These are phyloP conservation scores for Zaprionus africanus DNA, from an alignment of 1,140 invertebrate species.

Conservation along the genomic window DNA sequence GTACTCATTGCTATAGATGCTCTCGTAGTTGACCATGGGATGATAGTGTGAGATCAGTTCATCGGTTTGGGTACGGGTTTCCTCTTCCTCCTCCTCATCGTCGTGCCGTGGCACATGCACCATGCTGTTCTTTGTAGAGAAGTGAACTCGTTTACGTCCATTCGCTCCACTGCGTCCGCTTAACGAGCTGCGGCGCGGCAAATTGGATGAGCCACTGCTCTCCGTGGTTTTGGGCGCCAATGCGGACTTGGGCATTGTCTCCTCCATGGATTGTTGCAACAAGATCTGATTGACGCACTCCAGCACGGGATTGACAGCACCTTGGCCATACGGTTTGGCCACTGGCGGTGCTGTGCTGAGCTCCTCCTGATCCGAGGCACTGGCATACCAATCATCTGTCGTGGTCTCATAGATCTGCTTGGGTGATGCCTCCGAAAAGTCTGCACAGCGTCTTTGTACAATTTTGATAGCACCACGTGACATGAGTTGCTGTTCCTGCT, in stretches of 20 bases:
- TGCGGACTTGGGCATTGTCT: slow-evolving; percentile 44
- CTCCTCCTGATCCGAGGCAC: slow-evolving; percentile 87
- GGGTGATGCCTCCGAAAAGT: slow-evolving; percentile 77
- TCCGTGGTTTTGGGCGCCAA: slow-evolving; percentile 24
- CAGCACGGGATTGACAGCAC: slow-evolving; percentile 88
- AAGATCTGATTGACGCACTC: slow-evolving; percentile 88
- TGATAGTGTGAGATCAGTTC: slow-evolving; percentile 66
- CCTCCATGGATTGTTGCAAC: slow-evolving; percentile 82
- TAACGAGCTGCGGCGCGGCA: slow-evolving; percentile 58
- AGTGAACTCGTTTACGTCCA: slow-evolving; percentile 80
- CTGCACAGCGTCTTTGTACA: slow-evolving; percentile 60
- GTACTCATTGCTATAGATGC: slow-evolving; percentile 86
- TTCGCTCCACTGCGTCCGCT: slow-evolving; percentile 57
- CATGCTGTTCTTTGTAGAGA: slow-evolving; percentile 84
- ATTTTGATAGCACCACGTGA: slow-evolving; percentile 55
- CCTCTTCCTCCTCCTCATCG: slow-evolving; percentile 60
- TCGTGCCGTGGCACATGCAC: slow-evolving; percentile 75
- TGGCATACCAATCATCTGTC: slow-evolving; percentile 88
- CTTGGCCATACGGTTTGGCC: slow-evolving; percentile 80
- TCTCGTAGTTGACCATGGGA: slow-evolving; percentile 77
- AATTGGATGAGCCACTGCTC: slow-evolving; percentile 20
- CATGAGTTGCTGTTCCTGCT: slow-evolving; percentile 50
- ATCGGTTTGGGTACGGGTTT: slow-evolving; percentile 35
- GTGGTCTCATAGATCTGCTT: slow-evolving; percentile 84
- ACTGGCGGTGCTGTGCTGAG: slow-evolving; percentile 76